Base-by-base conservation (phyloP, 2,888 invertebrate species). In the Synergus itoensis region DNA sequence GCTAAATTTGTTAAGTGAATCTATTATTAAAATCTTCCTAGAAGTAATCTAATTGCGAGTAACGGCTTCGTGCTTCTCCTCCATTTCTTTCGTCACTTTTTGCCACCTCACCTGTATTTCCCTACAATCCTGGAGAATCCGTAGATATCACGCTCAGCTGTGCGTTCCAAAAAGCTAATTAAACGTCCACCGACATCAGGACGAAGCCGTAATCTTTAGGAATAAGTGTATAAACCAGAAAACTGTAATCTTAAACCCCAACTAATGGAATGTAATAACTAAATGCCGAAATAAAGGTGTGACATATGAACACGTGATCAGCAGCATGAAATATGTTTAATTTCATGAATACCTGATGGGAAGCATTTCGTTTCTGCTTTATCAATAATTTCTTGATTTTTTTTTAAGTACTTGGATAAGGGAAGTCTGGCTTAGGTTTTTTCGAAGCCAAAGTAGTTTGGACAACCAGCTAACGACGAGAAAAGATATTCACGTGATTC, bases 401-500 rank as follows among this genome's bases (percentile, higher is more conserved):
- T 69, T 67, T 69, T 28, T 14, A 21, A 45, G 28, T 28, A 69
- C 45, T 28, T 48, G 12, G 18, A 69, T 48, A 21, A 21, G 5
- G 69, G 16, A 48, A 69, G 69, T 45, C 8, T 45, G 21, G 67
- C 43, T 67, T 45, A 69, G 28, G 45, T 69, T 69, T 69, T 48
- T 48, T 16, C 16, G 69, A 4, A 28, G 57, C 40, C 21, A 45
- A 9, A 69, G 60, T 43, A 53, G 43, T 76, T 60, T 57, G 57
- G 45, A 41, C 12, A 48, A 77, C 79, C 80, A 83, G 84, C 84
- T 84, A 84, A 85, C 83, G 82, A 82, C 83, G 77, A 84, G 81
- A 65, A 85, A 84, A 85, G 85, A 85, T 86, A 85, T 85, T 85
- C 80, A 79, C 83, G 85, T 83, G 85, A 86, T 86, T 86, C 81